A percentile compares a stretch with the other conserved stretches of the same genome.
phyloP scores from a whole-genome alignment of 1,140 invertebrate genomes.

The Drosophila ironensis region DNA sequence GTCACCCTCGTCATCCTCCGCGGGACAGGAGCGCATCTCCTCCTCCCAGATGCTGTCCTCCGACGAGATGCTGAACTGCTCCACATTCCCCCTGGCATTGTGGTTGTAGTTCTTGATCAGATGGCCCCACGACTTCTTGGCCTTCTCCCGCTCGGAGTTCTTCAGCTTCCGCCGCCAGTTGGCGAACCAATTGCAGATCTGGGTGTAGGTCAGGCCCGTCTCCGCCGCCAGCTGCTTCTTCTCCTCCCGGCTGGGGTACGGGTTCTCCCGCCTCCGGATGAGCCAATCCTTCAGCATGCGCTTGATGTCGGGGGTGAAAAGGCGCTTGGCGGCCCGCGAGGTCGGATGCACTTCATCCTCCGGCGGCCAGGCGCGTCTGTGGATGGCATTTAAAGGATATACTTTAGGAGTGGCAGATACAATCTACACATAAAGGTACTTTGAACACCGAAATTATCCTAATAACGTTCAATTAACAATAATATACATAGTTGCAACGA shows the following conservation, averaged over 20 bases:
- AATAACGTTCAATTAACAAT: too few relatives aligned
- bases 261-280: conserved; percentile 87
- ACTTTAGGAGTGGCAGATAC: too few relatives aligned
- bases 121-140: conserved; percentile 87
- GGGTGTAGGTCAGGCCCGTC: conserved; percentile 88
- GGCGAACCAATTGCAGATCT: conserved; percentile 91
- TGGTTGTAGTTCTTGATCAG: conserved; percentile 88
- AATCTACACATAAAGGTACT: too few relatives aligned
- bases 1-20: conserved; percentile 54
- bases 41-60: conserved; percentile 89
- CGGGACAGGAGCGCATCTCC: conserved; percentile 55
- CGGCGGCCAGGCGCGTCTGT: conserved; percentile 78
- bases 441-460: too few relatives aligned
- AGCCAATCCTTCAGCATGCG: conserved; percentile 88
- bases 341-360: conserved; percentile 80
- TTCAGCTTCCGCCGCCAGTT: conserved; percentile 89
- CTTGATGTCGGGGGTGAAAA: conserved; percentile 89
- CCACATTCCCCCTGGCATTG: conserved; percentile 87
- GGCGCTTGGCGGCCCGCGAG: conserved; percentile 85
- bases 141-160: conserved; percentile 86
- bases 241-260: conserved; percentile 88
- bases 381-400: too few relatives aligned
- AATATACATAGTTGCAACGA: too few relatives aligned
- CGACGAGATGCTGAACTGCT: conserved; percentile 89
- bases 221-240: conserved; percentile 87